Evolutionary conservation across 1,140 invertebrate genomes (phyloP), one percentile per base, ranked within the genome.

Genomic region (Drosophila novamexicana): DNA sequence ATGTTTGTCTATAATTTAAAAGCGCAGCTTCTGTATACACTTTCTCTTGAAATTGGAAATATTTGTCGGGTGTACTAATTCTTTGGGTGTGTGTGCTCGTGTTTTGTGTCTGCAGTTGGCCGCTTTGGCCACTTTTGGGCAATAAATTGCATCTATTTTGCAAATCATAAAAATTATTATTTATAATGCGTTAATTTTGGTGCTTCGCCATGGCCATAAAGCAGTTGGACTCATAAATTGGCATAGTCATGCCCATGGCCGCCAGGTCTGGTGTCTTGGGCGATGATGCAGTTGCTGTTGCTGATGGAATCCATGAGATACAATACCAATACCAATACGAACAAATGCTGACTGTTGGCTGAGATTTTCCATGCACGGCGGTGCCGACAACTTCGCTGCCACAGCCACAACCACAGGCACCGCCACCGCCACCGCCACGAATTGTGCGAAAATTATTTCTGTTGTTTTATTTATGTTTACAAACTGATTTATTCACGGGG

Each of bases 391-490:
- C 53, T 58, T 42, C 49, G 34, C 49, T 52, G 29, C 12, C 58
- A 39, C 22, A 59, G 29, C 18, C 58, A 49, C 22, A 52, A 49
- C 29, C 74, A 57, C 66, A 44, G 29, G 6, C 52, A 49, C n/a
- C 54, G 59, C 39, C 77, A 62, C 63, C 65, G n/a, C 6, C 34
- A 49, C n/a, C 64, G 54, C 50, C 78, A 61, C 66, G 65, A 81
- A 81, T 72, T 72, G 70, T 78, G 80, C 79, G 45, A 66, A 82
- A 75, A 70, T 75, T 72, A 79, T 79, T 80, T 83, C 75, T 78
- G 74, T 77, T 82, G 79, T 81, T 81, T 81, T 83, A 82, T 82
- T 84, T 82, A 79, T 84, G 79, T 84, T 84, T 79, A 82, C 81
- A 81, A 77, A 77, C 81, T 83, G 81, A 84, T 84, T 84, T 84